Base-by-base conservation (phyloP, 2,113 vertebrate genomes). In the Perca flavescens region DNA sequence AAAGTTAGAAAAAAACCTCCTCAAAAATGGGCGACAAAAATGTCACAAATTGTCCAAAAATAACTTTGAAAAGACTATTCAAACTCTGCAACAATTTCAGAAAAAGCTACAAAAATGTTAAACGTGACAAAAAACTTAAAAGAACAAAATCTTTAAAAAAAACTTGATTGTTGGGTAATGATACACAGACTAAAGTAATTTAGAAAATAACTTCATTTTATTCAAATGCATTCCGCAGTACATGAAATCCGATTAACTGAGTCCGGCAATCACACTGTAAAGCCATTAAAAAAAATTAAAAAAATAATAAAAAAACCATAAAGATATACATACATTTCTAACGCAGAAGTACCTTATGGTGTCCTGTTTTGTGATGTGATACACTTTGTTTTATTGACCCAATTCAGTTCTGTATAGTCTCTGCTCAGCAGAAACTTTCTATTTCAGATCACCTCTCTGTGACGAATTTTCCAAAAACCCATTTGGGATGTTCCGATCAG, bases 371-470 rank as follows among this genome's bases (percentile, higher is more conserved):
- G 68, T 65, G 21, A 34, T 36, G 0, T 12, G 16, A 15, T 49
- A 17, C 12, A 6, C 53, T 25, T 31, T 19, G 31, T 77, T 82
- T 62, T 13, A 52, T 57, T 82, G 11, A 83, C 34, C 17, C 54
- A 60, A 34, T 75, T 12, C 19, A 64, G 64, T 76, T 56, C 36
- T 49, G 15, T 43, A 11, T 36, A 3, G 40, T 88, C 60, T 92
- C 88, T 84, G 91, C 92, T 89, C 91, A 89, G 81, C 91, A 93
- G 91, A 93, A 77, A 50, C 53, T 71, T 49, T 63, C n/a, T 28
- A 60, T 77, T 78, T 58, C 68, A 83, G 31, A 81, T 77, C 53
- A 47, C 15, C 63, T 67, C 56, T 71, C 31, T 81, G 52, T 46
- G 11, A 54, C 61, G 53, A 49, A 57, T 49, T 61, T 47, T 34